These are phyloP conservation scores for Tragulus kanchil DNA, from an alignment of 2,113 vertebrate genomes.

Conservation along the genomic window DNA sequence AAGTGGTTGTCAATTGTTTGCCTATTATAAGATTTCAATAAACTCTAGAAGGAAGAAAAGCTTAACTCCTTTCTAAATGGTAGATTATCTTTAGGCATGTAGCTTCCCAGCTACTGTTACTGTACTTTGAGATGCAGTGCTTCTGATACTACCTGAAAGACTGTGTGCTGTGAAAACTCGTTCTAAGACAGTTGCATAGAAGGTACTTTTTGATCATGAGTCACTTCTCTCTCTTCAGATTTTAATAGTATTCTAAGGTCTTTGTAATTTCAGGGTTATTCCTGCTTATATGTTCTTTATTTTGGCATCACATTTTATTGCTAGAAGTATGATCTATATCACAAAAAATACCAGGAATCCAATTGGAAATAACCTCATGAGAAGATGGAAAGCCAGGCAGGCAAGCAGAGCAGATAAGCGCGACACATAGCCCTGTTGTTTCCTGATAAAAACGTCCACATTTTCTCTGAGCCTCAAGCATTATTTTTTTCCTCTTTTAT, in stretches of 20 bases:
- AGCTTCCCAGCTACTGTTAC: background rate
- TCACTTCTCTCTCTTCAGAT: slow-evolving; percentile 30
- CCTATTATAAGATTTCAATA: slow-evolving; percentile 17
- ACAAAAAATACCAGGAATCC: slow-evolving; percentile 36
- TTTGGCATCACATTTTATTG: slow-evolving; percentile 34
- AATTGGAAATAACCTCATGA: slow-evolving; percentile 4
- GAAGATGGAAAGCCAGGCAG: background rate
- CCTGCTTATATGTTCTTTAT: background rate
- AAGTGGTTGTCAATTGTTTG: slow-evolving; percentile 52
- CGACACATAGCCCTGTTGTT: background rate
- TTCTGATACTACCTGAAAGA: slow-evolving; percentile 22
- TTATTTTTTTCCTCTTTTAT: background rate
- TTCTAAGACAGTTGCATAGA: background rate
- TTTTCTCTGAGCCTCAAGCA: slow-evolving; percentile 28
- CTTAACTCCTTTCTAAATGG: slow-evolving; percentile 2
- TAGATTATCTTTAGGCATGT: background rate
- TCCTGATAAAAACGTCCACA: background rate
- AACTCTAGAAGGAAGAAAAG: slow-evolving; percentile 55
- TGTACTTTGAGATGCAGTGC: slow-evolving; percentile 64
- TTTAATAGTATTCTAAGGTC: slow-evolving; percentile 47
- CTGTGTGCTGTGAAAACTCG: background rate
- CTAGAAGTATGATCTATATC: slow-evolving; percentile 32
- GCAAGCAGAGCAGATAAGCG: background rate
- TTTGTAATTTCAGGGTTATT: slow-evolving; percentile 57
- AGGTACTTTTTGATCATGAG: slow-evolving; percentile 13